phyloP scores from a whole-genome alignment of 2,888 invertebrate genomes.

The Xanthia icteritia region DNA sequence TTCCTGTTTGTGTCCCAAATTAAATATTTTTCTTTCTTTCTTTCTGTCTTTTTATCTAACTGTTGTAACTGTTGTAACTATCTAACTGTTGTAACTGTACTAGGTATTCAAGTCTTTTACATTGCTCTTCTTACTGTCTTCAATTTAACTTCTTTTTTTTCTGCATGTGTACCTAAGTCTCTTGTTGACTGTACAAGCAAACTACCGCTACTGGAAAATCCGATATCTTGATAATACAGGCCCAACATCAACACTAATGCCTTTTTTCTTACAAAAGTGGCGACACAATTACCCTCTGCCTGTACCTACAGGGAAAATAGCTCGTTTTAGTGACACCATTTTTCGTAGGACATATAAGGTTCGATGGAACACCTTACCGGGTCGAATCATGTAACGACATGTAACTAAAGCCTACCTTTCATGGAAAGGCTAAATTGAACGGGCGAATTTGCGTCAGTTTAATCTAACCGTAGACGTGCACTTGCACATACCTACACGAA shows the following conservation, averaged over 20 bases:
- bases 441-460: not conserved
- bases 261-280: slow-evolving; percentile 31
- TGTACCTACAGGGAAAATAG: slow-evolving; percentile 16
- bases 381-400: not conserved
- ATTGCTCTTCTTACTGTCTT: too few relatives aligned
- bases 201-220: slow-evolving; percentile 28
- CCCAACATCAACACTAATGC: slow-evolving; percentile 46
- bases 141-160: not conserved
- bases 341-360: slow-evolving; percentile 19
- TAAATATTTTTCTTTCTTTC: too few relatives aligned
- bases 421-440: not conserved
- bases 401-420: too few relatives aligned
- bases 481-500: not conserved
- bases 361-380: slow-evolving; percentile 9
- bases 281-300: slow-evolving; percentile 29
- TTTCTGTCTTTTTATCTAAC: too few relatives aligned
- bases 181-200: slow-evolving; percentile 23
- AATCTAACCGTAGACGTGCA: too few relatives aligned
- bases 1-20: too few relatives aligned
- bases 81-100: not conserved
- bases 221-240: slow-evolving; percentile 54
- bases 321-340: slow-evolving; percentile 31
- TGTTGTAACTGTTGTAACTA: too few relatives aligned
- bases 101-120: not conserved
- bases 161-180: not conserved